Conservation (phyloP, 1,140 invertebrate genomes). For the Luehdorfia chinensis region DNA sequence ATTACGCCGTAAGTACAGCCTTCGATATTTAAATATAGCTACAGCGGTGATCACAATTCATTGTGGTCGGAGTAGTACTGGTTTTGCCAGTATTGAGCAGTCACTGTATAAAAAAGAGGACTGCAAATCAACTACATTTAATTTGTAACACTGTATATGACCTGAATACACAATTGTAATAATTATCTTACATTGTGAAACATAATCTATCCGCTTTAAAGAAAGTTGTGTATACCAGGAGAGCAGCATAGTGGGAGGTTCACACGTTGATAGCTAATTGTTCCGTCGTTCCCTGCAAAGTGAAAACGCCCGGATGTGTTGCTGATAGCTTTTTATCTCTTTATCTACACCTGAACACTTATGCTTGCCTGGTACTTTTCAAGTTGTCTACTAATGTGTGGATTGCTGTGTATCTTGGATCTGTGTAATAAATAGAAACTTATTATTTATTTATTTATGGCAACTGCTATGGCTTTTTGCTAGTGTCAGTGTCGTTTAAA, state of each 20-base stretch:
- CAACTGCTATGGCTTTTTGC: too few species aligned
- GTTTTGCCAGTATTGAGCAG: too few species aligned
- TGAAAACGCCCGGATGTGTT: constrained; percentile 61
- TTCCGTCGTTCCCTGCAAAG: constrained; percentile 39
- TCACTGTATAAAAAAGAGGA: too few species aligned
- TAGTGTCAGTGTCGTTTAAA: too few species aligned
- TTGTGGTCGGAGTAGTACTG: too few species aligned
- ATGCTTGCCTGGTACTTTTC: constrained; percentile 37
- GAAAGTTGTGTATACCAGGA: constrained; percentile 55
- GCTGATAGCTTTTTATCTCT: constrained; percentile 59
- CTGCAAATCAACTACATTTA: too few species aligned
- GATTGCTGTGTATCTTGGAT: neutral
- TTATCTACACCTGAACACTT: constrained; percentile 30
- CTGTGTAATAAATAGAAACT: too few species aligned
- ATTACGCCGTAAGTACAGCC: too few species aligned
- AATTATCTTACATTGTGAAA: neutral
- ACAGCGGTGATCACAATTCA: too few species aligned
- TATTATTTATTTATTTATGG: too few species aligned
- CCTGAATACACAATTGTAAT: neutral
- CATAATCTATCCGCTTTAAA: constrained; percentile 18
- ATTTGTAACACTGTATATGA: too few species aligned
- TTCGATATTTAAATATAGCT: too few species aligned
- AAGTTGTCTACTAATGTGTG: neutral
- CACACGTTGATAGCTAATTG: constrained; percentile 57
- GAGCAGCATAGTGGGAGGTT: constrained; percentile 48